Evolutionary conservation across 2,113 vertebrate species (phyloP), one percentile per base, ranked within the genome.

Genomic region (Rhinichthys klamathensis): DNA sequence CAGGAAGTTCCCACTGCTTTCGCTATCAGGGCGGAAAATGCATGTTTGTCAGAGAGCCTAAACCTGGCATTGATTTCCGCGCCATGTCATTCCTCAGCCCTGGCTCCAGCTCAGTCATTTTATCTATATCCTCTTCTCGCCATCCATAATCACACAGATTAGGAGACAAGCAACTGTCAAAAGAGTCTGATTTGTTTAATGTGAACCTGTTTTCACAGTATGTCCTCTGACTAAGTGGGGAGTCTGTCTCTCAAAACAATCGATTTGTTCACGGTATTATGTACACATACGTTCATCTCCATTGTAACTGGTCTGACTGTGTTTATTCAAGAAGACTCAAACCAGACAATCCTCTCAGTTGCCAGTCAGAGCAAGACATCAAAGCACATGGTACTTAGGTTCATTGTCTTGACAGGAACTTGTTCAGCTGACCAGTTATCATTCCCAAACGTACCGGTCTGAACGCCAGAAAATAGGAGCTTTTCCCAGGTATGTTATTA

Each of bases 1-100:
- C 90, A 93, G 93, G 93, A 95, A 93, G 92, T 95, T 94, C 93
- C 93, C 92, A 94, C 93, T 94, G 91, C 89, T 89, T 85, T 89
- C 92, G 85, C 89, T 94, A 94, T 94, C 93, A 89, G 91, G 89
- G 91, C 90, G 91, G 94, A 95, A 95, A 94, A 95, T 93, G 85
- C 90, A 86, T 93, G 92, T 94, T 95, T 93, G 91, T 94, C 90
- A 91, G 83, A 85, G 88, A 89, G 90, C 89, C 91, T 84, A 90
- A 90, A 86, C 88, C 88, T 86, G 91, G 80, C 73, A 54, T 82
- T 86, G 67, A 88, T 87, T 88, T 86, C 83, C 63, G 30, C 6
- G 13, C 49, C 54, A 54, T 82, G 81, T 86, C 82, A 80, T 84
- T 80, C 32, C 38, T 73, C 61, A 77, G 44, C 25, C 72, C 60